Base-by-base conservation (phyloP, 2,797 vertebrate genomes). In the Rhodeus uyekii region DNA sequence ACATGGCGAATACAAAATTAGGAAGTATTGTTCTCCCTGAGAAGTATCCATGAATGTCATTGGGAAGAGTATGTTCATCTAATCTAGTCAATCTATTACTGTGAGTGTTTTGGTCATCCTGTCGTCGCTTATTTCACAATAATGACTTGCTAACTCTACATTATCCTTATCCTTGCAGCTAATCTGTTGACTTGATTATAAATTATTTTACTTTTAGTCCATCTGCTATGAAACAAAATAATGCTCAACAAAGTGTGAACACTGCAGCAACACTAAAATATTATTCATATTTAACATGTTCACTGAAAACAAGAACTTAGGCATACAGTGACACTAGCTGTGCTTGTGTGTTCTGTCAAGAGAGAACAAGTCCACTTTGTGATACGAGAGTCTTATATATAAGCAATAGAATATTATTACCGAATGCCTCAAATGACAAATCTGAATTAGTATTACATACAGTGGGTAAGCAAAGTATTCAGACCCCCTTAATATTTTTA, bases 1-100 rank as follows among this genome's bases (percentile, higher is more conserved):
- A 82, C 39, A 68, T 22, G 19, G 3, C 18, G 65, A 82, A 67
- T 58, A 63, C 60, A 82, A 76, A 32, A 24, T 82, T 16, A 75
- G 46, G 78, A 81, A 46, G 55, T 14, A 32, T 18, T 50, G 24
- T 48, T 74, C 55, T 50, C 6, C 19, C 67, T 75, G 44, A 44
- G 76, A 76, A 34, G 29, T 2, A 3, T 50, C 71, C 60, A 81
- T 73, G 9, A 48, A n/a, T n/a, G n/a, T n/a, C n/a, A n/a, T 68
- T 55, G 18, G 34, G 24, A 68, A 44, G 32, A 53, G 29, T 32
- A n/a, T 44, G 38, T 42, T 32, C 53, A 32, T 61, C 38, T 27
- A 76, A 32, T 42, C 58, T 38, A 32, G 55, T 61, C 74, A 76
- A 32, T 61, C 3, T 6, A 34, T 29, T 76, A 44, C 9, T 32